phyloP scores from a whole-genome alignment of 2,888 invertebrate species.

The Pyrocoelia pectoralis region DNA sequence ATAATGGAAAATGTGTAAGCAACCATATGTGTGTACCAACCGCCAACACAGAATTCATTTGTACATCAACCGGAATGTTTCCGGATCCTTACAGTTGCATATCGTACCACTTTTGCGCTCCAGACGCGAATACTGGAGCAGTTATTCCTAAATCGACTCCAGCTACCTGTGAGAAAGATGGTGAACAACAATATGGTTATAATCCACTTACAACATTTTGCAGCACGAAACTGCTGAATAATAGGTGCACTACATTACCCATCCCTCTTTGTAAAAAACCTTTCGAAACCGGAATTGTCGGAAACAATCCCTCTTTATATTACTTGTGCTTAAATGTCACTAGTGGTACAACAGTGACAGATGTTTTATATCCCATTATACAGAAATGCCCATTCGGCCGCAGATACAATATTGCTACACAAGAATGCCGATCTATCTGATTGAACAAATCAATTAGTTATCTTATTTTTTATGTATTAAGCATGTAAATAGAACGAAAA shows the following conservation, averaged over 20 bases:
- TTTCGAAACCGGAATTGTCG: neutral
- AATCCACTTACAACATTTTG: neutral
- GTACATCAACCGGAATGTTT: conserved; percentile 10
- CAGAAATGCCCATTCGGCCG: neutral
- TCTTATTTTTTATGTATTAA: too few relatives aligned
- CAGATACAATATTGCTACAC: too few relatives aligned
- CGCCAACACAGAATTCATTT: neutral
- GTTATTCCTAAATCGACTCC: too few relatives aligned
- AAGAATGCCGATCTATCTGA: too few relatives aligned
- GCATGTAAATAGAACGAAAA: too few relatives aligned
- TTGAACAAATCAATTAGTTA: too few relatives aligned
- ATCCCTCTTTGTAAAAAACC: neutral
- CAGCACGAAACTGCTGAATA: neutral
- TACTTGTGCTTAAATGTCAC: neutral
- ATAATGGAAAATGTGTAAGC: neutral
- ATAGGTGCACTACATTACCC: neutral
- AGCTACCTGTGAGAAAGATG: neutral
- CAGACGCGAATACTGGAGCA: neutral
- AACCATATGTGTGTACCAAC: neutral
- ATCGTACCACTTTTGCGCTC: conserved; percentile 14
- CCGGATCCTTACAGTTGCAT: conserved; percentile 20
- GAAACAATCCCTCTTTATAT: neutral
- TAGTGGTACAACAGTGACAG: too few relatives aligned
- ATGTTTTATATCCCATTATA: neutral
- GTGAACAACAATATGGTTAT: neutral